phyloP scores from a whole-genome alignment of 2,888 invertebrate genomes.

The Adela reaumurella region DNA sequence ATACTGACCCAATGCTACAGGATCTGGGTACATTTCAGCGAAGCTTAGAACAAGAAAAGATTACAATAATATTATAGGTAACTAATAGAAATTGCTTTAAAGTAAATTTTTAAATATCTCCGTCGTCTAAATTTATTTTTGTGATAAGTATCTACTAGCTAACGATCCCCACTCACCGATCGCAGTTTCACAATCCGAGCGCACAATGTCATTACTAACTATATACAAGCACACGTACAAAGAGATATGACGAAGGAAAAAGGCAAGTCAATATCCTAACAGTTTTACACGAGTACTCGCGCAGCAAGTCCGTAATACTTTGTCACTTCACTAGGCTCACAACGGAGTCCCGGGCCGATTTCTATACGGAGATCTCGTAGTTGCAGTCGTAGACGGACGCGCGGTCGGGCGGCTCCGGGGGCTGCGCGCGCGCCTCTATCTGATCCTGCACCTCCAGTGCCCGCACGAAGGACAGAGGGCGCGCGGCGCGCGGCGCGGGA shows the following conservation, averaged over 20 bases:
- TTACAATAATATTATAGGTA: too few relatives aligned
- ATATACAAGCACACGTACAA: background rate
- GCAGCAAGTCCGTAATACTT: too few relatives aligned
- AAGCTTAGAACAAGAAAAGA: too few relatives aligned
- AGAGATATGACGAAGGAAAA: background rate
- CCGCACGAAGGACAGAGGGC: conserved; percentile 86
- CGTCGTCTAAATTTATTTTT: too few relatives aligned
- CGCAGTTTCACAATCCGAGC: too few relatives aligned
- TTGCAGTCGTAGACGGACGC: conserved; percentile 92
- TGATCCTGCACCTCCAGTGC: conserved; percentile 88
- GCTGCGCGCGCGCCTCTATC: conserved; percentile 70
- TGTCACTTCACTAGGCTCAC: conserved; percentile 2
- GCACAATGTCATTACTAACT: background rate
- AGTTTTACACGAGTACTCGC: background rate
- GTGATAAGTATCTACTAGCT: too few relatives aligned
- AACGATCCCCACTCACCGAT: too few relatives aligned
- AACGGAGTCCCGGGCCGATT: background rate
- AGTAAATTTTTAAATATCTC: too few relatives aligned
- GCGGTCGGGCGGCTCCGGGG: conserved; percentile 66
- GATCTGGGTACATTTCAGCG: too few relatives aligned
- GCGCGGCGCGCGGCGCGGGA: conserved; percentile 31
- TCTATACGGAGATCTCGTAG: conserved; percentile 92
- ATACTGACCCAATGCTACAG: too few relatives aligned
- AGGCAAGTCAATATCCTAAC: background rate
- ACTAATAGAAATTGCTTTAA: too few relatives aligned